Conservation (phyloP, 2,113 vertebrate species). For the Ochotona princeps region DNA sequence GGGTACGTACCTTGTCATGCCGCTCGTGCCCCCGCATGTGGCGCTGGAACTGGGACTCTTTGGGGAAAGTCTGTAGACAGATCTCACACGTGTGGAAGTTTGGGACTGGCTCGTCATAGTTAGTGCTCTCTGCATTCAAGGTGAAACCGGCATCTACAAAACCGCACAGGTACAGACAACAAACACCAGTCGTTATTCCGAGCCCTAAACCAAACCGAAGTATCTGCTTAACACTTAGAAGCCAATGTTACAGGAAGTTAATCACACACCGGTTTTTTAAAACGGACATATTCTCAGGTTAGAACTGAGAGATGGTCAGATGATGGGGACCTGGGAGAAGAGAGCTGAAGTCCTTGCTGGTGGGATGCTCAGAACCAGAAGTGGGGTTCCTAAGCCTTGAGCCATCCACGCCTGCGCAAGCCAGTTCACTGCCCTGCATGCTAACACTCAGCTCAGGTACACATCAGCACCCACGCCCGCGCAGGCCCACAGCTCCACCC, state of each 20-base stretch:
- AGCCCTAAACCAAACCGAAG: background rate
- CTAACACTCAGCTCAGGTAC: too few relatives aligned
- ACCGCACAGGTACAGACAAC: conserved; percentile 58
- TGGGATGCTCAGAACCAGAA: background rate
- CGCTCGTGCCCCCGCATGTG: conserved; percentile 96
- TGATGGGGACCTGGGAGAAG: background rate
- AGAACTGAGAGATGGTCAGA: background rate
- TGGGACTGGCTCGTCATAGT: conserved; percentile 87
- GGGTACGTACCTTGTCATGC: conserved; percentile 94
- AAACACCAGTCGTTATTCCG: conserved; percentile 30
- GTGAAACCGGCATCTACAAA: conserved; percentile 87
- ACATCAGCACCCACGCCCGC: too few relatives aligned
- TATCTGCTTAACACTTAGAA: conserved; percentile 23
- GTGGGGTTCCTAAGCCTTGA: background rate
- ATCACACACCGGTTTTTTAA: background rate
- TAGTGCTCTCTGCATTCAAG: conserved; percentile 83
- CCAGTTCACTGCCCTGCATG: too few relatives aligned
- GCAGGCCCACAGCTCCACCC: too few relatives aligned
- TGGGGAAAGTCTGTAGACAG: conserved; percentile 93
- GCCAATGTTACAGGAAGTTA: background rate
- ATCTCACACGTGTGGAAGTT: conserved; percentile 93
- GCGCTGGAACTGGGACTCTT: conserved; percentile 95
- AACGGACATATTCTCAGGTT: background rate
- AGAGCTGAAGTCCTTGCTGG: background rate
- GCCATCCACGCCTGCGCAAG: too few relatives aligned